A percentile compares a stretch with the other conserved stretches of the same genome.
Conservation (phyloP, 2,797 vertebrate genomes). For the Acanthornis magna region DNA sequence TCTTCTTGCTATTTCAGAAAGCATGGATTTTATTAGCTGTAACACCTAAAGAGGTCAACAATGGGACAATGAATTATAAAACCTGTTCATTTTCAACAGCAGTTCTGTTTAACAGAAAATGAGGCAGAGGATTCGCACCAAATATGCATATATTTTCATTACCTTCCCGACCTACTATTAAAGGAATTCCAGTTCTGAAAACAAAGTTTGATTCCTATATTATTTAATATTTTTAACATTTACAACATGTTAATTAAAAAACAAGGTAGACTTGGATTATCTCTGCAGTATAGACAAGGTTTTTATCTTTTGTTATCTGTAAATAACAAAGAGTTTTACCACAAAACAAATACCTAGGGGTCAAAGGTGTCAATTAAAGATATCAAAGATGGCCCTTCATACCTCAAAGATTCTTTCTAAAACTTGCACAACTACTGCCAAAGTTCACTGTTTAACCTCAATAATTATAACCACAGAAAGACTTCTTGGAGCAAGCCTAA, state of each 20-base stretch:
- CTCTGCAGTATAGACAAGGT: neutral
- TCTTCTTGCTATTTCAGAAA: neutral
- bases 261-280: neutral
- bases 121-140: neutral
- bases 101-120: neutral
- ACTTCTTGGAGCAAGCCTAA: neutral
- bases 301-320: neutral
- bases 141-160: neutral
- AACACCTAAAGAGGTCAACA: neutral
- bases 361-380: neutral
- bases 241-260: neutral
- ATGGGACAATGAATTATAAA: neutral
- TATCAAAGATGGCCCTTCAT: neutral
- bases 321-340: neutral
- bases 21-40: neutral
- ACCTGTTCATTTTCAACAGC: neutral
- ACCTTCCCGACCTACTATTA: neutral
- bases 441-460: neutral
- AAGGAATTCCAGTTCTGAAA: neutral
- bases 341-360: neutral
- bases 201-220: neutral
- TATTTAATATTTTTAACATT: neutral
- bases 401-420: constrained; percentile 22
- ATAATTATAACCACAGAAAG: neutral
- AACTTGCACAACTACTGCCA: neutral